phyloP scores from a whole-genome alignment of 2,113 vertebrate genomes.

The Pteruthius melanotis region DNA sequence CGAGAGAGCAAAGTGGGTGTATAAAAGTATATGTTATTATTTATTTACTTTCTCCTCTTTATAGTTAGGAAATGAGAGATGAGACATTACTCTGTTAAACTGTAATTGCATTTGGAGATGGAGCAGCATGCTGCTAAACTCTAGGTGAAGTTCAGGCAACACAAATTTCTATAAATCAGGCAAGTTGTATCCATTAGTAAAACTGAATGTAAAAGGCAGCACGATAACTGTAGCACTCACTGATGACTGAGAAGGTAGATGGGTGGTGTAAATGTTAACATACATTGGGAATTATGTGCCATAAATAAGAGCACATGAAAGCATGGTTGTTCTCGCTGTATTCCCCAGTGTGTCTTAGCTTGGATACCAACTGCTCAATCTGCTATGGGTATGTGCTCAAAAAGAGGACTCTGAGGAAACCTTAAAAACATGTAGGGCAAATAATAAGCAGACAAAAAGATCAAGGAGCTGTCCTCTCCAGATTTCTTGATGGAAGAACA shows the following conservation, averaged over 20 bases:
- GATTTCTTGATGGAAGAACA: not conserved
- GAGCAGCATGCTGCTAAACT: not conserved
- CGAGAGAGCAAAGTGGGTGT: not conserved
- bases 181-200: not conserved
- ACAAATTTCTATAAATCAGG: not conserved
- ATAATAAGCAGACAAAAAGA: not conserved
- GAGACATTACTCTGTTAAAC: not conserved
- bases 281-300: not conserved
- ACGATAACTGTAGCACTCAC: not conserved
- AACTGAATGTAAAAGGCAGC: not conserved
- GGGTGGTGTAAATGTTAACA: not conserved
- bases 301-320: not conserved
- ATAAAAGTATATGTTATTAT: not conserved
- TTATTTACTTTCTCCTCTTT: not conserved
- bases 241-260: not conserved
- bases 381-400: not conserved
- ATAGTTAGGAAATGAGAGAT: not conserved
- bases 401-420: not conserved
- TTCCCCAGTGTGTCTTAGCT: not conserved
- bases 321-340: not conserved
- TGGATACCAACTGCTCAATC: not conserved
- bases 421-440: not conserved
- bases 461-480: not conserved
- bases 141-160: not conserved
- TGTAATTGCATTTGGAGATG: not conserved